Evolutionary conservation across 2,113 vertebrate species (phyloP), one percentile per base, ranked within the genome.

Genomic region (Meles meles): DNA sequence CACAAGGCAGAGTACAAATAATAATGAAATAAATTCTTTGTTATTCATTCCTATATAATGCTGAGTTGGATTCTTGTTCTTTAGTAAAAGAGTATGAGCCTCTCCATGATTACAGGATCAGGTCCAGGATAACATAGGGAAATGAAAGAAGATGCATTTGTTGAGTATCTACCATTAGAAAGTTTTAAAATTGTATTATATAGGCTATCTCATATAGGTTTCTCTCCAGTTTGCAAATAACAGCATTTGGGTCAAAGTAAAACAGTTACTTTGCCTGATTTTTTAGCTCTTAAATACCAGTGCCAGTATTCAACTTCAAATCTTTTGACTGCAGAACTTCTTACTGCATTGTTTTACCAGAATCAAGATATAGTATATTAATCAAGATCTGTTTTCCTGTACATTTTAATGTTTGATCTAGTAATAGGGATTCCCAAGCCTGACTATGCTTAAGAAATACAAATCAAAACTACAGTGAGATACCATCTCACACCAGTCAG

Each of bases 261-360:
- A 76, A 76, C 2, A 55, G 5, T 65, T 74, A 29, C 37, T 79
- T 94, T 71, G 39, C 42, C 3, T 59, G 21, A 61, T 86, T 77
- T 57, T 86, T 96, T 91, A 83, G 23, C 21, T 93, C 31, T 76
- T 76, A 83, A 90, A 57, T 92, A 90, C 59, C 31, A 85, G 4
- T 96, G 37, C 39, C n/a, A 71, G 3, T 95, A 29, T 92, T 97
- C 47, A 93, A 27, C 91, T 88, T 88, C 17, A 57, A 49, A 34
- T 92, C 52, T 97, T 96, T 84, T 2, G 20, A 21, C 63, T 84
- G 7, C 7, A 84, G 23, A 74, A 63, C n/a, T 96, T 93, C 15
- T 29, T 86, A 61, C 34, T 83, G 2, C 7, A 57, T 87, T 93
- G n/a, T 76, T 88, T 89, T 13, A 31, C 25, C 55, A 37, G 57